These are phyloP conservation scores for Drosophila nr. perissopoda DNA, from an alignment of 2,888 invertebrate species.

Conservation along the genomic window DNA sequence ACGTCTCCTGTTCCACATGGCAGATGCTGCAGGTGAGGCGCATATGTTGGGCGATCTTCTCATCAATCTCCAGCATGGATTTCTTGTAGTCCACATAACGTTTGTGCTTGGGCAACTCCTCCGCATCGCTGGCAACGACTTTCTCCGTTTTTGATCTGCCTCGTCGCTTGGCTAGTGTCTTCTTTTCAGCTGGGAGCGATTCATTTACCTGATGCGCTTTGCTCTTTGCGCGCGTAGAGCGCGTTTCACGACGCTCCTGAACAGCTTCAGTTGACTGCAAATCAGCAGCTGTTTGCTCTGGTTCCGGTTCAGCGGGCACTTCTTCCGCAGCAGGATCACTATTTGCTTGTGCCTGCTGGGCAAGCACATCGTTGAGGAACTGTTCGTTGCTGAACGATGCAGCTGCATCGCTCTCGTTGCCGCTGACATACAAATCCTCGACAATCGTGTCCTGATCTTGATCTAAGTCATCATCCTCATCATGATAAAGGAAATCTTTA, in stretches of 20 bases:
- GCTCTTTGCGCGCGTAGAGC: slow-evolving; percentile 55
- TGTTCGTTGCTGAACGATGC: slow-evolving; percentile 66
- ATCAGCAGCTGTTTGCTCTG: background rate
- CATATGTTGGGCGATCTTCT: slow-evolving; percentile 82
- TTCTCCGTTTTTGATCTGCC: slow-evolving; percentile 30
- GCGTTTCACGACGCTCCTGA: slow-evolving; percentile 59
- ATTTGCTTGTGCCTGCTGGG: slow-evolving; percentile 12
- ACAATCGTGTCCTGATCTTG: slow-evolving; percentile 12
- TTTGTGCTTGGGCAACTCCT: slow-evolving; percentile 30
- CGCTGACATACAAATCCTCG: slow-evolving; percentile 31
- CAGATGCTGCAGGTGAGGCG: slow-evolving; percentile 82
- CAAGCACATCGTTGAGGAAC: slow-evolving; percentile 58
- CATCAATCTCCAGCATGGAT: slow-evolving; percentile 77
- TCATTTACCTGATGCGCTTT: slow-evolving; percentile 40
- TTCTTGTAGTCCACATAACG: slow-evolving; percentile 56
- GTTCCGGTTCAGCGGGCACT: background rate
- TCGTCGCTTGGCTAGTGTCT: slow-evolving; percentile 18
- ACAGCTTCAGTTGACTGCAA: background rate
- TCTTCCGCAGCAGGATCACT: background rate
- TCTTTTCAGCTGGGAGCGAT: slow-evolving; percentile 14
- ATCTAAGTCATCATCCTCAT: slow-evolving; percentile 2
- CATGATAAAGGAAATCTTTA: slow-evolving; percentile 20
- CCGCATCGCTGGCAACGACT: background rate
- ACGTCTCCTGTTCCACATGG: slow-evolving; percentile 67
- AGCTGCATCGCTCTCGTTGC: slow-evolving; percentile 31